phyloP scores from a whole-genome alignment of 2,797 vertebrate species.

The Coccyzus lansbergi region DNA sequence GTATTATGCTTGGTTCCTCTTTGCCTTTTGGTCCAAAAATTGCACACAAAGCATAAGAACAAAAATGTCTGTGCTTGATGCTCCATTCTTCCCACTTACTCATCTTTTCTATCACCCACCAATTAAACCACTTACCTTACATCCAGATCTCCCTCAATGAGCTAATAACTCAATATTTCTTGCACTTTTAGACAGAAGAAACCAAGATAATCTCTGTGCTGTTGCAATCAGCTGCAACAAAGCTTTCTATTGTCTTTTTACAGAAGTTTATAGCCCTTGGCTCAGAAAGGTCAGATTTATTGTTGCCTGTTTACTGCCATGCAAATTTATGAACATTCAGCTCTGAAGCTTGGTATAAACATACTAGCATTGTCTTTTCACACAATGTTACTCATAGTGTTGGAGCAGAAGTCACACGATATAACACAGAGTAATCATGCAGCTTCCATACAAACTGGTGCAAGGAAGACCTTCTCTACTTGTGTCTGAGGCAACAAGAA shows the following conservation, averaged over 20 bases:
- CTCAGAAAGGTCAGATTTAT: slow-evolving; percentile 18
- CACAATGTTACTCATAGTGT: neutral
- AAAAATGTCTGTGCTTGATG: neutral
- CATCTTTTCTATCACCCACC: neutral
- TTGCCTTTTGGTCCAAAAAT: neutral
- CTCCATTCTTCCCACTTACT: neutral
- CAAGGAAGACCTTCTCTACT: neutral
- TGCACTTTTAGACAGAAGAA: neutral
- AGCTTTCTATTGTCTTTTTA: neutral
- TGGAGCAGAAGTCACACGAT: neutral
- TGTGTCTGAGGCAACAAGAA: neutral
- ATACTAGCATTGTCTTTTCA: neutral
- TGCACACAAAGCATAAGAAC: neutral
- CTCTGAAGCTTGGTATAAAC: neutral
- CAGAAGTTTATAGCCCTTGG: neutral
- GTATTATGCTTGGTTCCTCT: neutral
- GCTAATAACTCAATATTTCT: neutral
- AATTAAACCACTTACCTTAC: neutral
- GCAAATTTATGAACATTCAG: neutral
- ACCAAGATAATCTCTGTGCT: neutral
- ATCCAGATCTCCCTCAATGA: neutral
- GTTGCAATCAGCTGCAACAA: neutral
- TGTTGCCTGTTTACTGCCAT: neutral
- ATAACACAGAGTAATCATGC: neutral
- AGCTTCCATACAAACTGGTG: neutral